Conservation (phyloP, 2,888 invertebrate species). For the Graphium colonna region DNA sequence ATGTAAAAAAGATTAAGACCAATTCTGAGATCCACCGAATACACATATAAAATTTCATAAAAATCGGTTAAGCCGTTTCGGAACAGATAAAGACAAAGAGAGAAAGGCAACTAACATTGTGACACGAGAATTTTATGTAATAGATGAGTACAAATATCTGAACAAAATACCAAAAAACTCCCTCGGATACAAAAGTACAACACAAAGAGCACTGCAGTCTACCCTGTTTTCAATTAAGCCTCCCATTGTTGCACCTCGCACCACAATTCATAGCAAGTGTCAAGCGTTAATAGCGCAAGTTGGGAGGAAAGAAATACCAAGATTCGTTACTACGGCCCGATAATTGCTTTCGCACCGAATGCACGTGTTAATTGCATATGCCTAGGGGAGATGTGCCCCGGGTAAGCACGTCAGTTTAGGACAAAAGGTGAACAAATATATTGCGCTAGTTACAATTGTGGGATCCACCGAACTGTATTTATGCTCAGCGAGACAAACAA, state of each 20-base stretch:
- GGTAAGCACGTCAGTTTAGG: constrained; percentile 17
- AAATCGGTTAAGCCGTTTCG: too few species aligned
- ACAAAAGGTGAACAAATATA: constrained; percentile 1
- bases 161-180: not conserved
- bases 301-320: constrained; percentile 44
- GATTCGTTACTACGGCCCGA: constrained; percentile 42
- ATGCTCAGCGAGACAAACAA: not conserved
- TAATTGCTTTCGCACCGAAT: constrained; percentile 51
- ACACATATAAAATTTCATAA: too few species aligned
- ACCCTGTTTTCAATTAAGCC: constrained; percentile 57
- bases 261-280: constrained; percentile 59
- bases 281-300: constrained; percentile 56
- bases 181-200: not conserved
- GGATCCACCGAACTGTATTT: not conserved
- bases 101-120: too few species aligned
- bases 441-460: not conserved
- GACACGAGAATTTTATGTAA: too few species aligned
- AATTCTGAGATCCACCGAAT: too few species aligned
- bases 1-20: too few species aligned
- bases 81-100: too few species aligned
- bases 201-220: constrained; percentile 40
- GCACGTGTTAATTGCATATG: constrained; percentile 54
- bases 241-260: constrained; percentile 61
- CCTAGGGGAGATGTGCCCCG: constrained; percentile 31
- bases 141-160: too few species aligned